Evolutionary conservation across 2,797 vertebrate genomes (phyloP).

Genomic region (Falco peregrinus): DNA sequence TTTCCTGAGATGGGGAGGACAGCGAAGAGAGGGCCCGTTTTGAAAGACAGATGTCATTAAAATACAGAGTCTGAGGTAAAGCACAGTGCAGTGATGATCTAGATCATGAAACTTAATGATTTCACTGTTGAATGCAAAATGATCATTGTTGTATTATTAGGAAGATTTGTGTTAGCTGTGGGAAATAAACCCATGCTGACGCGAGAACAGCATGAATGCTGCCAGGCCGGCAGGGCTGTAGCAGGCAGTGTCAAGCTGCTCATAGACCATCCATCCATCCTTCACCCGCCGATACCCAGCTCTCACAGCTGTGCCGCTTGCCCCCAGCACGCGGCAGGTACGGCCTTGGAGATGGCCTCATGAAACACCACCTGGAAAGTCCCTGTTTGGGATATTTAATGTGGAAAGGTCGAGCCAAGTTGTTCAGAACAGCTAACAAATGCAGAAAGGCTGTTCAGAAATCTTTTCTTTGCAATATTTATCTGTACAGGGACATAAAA

Average conservation of each 20-base stretch:
- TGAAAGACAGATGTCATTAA: background rate
- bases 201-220: accelerated
- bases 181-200: background rate
- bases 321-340: background rate
- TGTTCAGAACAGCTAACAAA: background rate
- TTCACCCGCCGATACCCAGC: accelerated
- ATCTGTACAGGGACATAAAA: accelerated
- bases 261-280: accelerated
- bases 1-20: background rate
- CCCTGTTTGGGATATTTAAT: background rate
- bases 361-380: accelerated
- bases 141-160: background rate
- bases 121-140: background rate
- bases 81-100: background rate
- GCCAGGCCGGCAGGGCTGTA: background rate
- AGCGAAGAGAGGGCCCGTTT: background rate
- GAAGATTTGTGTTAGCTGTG: background rate
- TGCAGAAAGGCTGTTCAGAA: background rate
- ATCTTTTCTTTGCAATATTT: background rate
- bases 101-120: background rate
- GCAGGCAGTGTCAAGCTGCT: accelerated
- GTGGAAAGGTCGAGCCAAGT: background rate
- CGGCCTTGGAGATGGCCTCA: accelerated
- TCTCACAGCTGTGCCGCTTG: accelerated
- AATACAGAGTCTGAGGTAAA: background rate